A percentile compares a stretch with the other conserved stretches of the same genome.
These are phyloP conservation scores for Siniperca chuatsi DNA, from an alignment of 2,113 vertebrate species.

Conservation along the genomic window DNA sequence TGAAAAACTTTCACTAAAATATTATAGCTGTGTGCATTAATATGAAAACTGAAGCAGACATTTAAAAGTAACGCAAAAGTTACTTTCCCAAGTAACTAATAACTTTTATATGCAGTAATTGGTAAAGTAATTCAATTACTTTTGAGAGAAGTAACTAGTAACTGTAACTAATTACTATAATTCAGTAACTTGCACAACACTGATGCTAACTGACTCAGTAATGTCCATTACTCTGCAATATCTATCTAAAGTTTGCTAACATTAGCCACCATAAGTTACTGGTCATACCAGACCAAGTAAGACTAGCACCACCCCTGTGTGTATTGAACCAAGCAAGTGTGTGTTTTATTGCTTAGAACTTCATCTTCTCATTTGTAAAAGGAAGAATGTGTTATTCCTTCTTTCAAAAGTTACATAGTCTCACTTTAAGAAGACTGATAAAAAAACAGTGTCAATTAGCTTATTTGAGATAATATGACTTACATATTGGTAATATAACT, in stretches of 20 bases:
- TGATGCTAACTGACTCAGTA: neutral
- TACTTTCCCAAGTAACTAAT: too few relatives aligned
- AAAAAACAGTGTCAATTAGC: neutral
- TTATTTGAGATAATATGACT: too few relatives aligned
- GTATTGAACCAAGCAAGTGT: neutral
- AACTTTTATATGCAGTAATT: too few relatives aligned
- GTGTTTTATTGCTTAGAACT: neutral
- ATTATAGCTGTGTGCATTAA: too few relatives aligned
- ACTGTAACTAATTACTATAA: too few relatives aligned
- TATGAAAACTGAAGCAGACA: too few relatives aligned
- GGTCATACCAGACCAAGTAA: neutral
- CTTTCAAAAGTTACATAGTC: neutral
- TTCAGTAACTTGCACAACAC: too few relatives aligned
- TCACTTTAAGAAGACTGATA: neutral
- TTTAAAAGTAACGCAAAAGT: too few relatives aligned
- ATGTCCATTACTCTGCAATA: neutral
- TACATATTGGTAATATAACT: neutral
- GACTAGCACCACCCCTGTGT: neutral
- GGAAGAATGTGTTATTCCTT: neutral
- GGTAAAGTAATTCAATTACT: too few relatives aligned
- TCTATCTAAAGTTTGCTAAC: neutral
- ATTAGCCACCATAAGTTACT: neutral
- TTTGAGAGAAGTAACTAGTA: too few relatives aligned
- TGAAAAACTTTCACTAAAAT: too few relatives aligned
- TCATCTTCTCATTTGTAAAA: neutral